Evolutionary conservation across 2,888 invertebrate genomes (phyloP).

Genomic region (Eristalinus aeneus): DNA sequence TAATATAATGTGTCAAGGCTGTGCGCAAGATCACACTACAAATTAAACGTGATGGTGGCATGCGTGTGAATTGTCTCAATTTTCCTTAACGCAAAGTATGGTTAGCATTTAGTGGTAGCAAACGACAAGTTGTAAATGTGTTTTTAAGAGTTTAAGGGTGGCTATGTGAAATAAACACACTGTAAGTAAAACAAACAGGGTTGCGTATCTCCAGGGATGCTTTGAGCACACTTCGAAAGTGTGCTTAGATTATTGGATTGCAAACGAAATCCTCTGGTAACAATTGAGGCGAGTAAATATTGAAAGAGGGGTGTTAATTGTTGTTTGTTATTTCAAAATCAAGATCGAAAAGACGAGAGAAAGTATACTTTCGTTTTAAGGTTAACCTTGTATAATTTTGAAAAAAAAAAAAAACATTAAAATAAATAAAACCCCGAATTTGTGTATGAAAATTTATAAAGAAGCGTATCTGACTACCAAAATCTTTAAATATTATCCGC

Average conservation of each 20-base stretch:
- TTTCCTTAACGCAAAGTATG: constrained; percentile 14
- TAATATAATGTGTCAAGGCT: not conserved
- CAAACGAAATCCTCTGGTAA: constrained; percentile 57
- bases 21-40: not conserved
- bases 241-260: constrained; percentile 68
- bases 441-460: not conserved
- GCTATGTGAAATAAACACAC: constrained; percentile 50
- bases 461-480: not conserved
- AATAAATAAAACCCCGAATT: not conserved
- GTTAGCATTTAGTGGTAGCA: constrained; percentile 36
- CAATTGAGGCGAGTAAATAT: constrained; percentile 63
- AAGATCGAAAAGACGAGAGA: constrained; percentile 30
- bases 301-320: constrained; percentile 56
- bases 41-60: constrained; percentile 35
- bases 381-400: not conserved
- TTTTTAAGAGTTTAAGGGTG: constrained; percentile 59
- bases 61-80: constrained; percentile 66
- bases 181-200: constrained; percentile 21
- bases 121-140: constrained; percentile 55
- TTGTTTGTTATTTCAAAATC: constrained; percentile 52
- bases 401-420: not conserved
- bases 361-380: not conserved
- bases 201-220: constrained; percentile 59
- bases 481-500: constrained; percentile 9
- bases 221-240: constrained; percentile 59